Conservation (phyloP, 2,113 vertebrate genomes). For the Solenodon paradoxus region DNA sequence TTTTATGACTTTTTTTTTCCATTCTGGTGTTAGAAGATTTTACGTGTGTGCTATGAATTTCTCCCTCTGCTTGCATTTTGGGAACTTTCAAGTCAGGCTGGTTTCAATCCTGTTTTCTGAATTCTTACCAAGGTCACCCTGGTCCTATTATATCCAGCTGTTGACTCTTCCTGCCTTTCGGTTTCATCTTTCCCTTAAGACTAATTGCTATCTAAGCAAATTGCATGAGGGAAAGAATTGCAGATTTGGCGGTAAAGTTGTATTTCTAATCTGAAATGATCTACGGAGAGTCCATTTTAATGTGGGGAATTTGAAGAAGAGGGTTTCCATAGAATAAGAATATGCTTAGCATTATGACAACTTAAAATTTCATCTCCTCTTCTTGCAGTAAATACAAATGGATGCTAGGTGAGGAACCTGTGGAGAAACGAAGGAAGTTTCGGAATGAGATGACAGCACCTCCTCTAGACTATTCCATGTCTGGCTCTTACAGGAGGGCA, state of each 20-base stretch:
- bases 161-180: not conserved
- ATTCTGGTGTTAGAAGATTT: not conserved
- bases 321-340: not conserved
- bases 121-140: constrained; percentile 25
- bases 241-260: not conserved
- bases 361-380: constrained; percentile 21
- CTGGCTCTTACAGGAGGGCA: not conserved
- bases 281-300: not conserved
- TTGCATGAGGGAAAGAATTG: not conserved
- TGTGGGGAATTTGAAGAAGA: not conserved
- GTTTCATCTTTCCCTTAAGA: not conserved
- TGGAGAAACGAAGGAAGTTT: constrained; percentile 64
- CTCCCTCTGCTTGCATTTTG: constrained; percentile 38
- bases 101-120: constrained; percentile 36
- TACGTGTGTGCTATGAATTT: not conserved
- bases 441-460: constrained; percentile 21
- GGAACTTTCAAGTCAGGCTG: constrained; percentile 39
- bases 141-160: not conserved
- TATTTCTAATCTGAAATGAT: not conserved
- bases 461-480: constrained; percentile 52
- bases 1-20: constrained; percentile 40
- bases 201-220: not conserved
- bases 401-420: constrained; percentile 63
- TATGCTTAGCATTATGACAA: not conserved
- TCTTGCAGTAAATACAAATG: constrained; percentile 66